These are phyloP conservation scores for Orchesella cincta DNA, from an alignment of 1,140 invertebrate genomes.

Conservation along the genomic window DNA sequence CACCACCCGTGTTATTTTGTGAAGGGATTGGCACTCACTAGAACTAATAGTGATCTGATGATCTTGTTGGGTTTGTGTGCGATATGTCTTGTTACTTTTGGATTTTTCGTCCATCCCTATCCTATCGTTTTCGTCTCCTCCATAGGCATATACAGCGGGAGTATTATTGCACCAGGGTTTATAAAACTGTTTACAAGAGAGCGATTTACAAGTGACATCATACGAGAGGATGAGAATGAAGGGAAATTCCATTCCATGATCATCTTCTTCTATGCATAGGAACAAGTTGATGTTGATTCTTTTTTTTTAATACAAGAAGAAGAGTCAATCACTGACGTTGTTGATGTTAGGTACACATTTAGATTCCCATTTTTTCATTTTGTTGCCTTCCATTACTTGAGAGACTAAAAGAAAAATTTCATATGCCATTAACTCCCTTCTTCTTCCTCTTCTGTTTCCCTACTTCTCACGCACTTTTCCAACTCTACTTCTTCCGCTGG, in stretches of 20 bases:
- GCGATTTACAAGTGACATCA: conserved; percentile 10
- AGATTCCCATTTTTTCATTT: neutral
- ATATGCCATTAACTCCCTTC: conserved; percentile 15
- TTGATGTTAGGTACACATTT: neutral
- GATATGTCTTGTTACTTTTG: neutral
- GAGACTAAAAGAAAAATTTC: conserved; percentile 12
- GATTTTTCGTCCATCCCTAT: neutral
- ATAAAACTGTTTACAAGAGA: neutral
- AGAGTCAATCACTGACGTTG: neutral
- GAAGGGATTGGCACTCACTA: neutral
- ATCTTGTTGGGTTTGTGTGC: neutral
- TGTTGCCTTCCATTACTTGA: neutral
- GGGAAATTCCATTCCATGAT: neutral
- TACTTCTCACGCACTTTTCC: neutral
- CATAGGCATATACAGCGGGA: neutral
- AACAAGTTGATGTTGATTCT: neutral
- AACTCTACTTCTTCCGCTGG: neutral
- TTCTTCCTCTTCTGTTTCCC: neutral
- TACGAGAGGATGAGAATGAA: neutral
- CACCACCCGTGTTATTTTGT: too few species aligned
- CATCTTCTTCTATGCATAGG: neutral
- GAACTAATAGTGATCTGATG: neutral
- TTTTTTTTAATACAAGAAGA: neutral
- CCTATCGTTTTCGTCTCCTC: neutral
- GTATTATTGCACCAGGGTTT: too few species aligned